These are phyloP conservation scores for Notodonta ziczac DNA, from an alignment of 2,888 invertebrate species.

Conservation along the genomic window DNA sequence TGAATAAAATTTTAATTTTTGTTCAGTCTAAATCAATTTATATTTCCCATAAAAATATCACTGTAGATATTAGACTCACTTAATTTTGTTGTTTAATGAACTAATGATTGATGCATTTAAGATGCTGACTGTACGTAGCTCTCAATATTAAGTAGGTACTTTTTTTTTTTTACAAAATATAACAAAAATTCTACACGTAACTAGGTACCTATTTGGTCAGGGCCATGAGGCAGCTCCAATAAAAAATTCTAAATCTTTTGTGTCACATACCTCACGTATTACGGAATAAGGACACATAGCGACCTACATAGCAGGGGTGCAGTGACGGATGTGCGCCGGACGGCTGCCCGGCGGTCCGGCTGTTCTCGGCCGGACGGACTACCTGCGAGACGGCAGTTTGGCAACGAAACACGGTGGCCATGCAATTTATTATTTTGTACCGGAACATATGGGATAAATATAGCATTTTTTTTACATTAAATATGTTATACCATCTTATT, in stretches of 20 bases:
- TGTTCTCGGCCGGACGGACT: not conserved
- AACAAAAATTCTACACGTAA: not conserved
- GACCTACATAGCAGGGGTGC: conserved; percentile 5
- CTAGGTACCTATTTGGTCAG: not conserved
- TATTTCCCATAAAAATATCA: no score
- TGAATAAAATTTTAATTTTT: no score
- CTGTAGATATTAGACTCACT: no score
- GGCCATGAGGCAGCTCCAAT: not conserved
- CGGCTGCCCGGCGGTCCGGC: not conserved
- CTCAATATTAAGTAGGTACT: no score
- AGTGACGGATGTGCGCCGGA: conserved; percentile 3
- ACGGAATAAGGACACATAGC: conserved; percentile 12
- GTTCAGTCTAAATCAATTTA: no score
- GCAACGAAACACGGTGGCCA: not conserved
- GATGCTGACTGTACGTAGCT: no score
- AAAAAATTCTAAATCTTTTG: conserved; percentile 5
- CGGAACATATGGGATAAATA: no score
- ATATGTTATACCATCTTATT: no score
- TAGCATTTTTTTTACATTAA: no score
- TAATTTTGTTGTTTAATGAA: no score
- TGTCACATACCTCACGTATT: conserved; percentile 11
- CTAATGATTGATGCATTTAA: no score
- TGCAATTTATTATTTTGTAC: not conserved
- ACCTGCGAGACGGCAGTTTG: not conserved
- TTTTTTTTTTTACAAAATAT: no score